Base-by-base conservation (phyloP, 2,797 vertebrate genomes). In the Steatocranus sp. region DNA sequence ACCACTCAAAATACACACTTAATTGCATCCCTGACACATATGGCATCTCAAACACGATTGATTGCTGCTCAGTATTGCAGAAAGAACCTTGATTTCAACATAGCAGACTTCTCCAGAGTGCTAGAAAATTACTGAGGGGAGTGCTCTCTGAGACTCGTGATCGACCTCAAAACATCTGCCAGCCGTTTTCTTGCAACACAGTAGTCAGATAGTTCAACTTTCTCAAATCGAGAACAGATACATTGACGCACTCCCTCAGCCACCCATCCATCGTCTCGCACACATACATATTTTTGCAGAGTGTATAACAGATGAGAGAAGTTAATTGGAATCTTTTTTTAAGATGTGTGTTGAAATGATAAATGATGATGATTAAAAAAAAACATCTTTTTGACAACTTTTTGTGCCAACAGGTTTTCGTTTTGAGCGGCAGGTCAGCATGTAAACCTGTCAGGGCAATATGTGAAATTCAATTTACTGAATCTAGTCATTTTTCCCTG, bases 101-200 rank as follows among this genome's bases (percentile, higher is more conserved):
- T 53, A 34, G 85, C 83, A 66, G 81, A 54, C 83, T 83, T 81
- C 86, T 90, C 76, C n/a, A 10, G 83, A 87, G 86, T 81, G 86
- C 76, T 56, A 23, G 78, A 53, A 92, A 86, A 87, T 86, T 75
- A 87, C 88, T 27, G 85, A 76, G 43, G 84, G 90, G 91, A 88
- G 81, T 12, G 53, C 83, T 89, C 79, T 79, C 68, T n/a, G 85
- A 93, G 89, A 89, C 82, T 88, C 11, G 11, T 11, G 54, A 83
- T 82, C 85, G 75, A 91, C 87, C 85, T 87, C 89, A 56, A 85
- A 94, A 91, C 94, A 93, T 94, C 93, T 95, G 91, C 88, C 84
- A 63, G 25, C 25, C n/a, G 49, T 85, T 88, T 85, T 76, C 75
- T 74, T 41, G 77, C 84, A 61, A 38, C 81, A 15, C 85, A 43